Evolutionary conservation across 2,888 invertebrate genomes (phyloP).

Genomic region (Rotaria magnacalcarata): DNA sequence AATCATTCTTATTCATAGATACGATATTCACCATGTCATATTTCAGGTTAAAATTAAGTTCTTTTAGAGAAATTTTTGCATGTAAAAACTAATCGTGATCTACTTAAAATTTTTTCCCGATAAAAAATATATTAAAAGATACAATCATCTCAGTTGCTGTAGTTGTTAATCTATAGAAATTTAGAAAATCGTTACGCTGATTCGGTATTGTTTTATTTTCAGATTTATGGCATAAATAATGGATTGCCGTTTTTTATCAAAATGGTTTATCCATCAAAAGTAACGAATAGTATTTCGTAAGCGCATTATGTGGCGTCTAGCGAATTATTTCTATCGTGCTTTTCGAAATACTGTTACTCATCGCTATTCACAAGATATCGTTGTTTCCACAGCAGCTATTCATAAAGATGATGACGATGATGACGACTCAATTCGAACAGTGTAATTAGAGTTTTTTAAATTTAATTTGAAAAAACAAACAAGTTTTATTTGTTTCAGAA

Average conservation of each 20-base stretch:
- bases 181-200: too few species aligned
- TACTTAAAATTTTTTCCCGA: too few species aligned
- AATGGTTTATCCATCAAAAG: background rate
- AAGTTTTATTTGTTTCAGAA: background rate
- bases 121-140: too few species aligned
- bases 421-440: background rate
- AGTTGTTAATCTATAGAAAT: too few species aligned
- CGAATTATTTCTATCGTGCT: background rate
- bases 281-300: background rate
- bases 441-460: background rate
- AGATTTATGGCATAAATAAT: background rate
- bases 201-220: background rate
- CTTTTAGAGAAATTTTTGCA: too few species aligned
- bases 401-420: background rate
- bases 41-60: too few species aligned
- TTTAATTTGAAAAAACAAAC: too few species aligned
- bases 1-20: too few species aligned
- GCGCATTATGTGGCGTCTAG: constrained; percentile 5
- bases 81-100: too few species aligned
- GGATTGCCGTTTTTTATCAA: background rate
- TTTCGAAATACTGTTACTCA: background rate
- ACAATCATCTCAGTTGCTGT: too few species aligned
- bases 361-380: background rate
- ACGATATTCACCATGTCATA: too few species aligned
- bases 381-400: background rate